phyloP scores from a whole-genome alignment of 53 echinoderm and acorn worm species.

The Paelopatides confundens region DNA sequence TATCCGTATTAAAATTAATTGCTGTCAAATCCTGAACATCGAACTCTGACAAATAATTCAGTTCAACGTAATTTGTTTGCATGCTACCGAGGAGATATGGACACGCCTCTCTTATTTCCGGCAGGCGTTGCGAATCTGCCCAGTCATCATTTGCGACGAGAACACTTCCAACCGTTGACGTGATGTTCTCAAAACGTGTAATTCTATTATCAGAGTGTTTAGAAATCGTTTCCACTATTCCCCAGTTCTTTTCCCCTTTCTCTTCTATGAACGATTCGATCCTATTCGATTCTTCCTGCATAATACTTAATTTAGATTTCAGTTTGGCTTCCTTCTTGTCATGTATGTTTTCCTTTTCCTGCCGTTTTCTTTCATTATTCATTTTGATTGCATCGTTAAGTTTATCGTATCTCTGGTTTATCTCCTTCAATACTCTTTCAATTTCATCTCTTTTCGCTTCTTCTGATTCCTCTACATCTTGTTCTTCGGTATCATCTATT shows the following conservation, averaged over 20 bases:
- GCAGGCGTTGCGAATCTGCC: not conserved
- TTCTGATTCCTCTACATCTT: too few species aligned
- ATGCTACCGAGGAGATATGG: not conserved
- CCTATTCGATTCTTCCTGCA: not conserved
- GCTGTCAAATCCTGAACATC: too few species aligned
- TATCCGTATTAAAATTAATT: too few species aligned
- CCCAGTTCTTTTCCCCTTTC: not conserved
- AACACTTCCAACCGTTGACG: not conserved
- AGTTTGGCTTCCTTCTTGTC: too few species aligned
- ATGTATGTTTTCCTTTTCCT: too few species aligned
- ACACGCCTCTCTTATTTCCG: not conserved
- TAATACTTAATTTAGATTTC: too few species aligned
- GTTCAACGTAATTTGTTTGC: not conserved
- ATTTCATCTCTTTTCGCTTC: not conserved
- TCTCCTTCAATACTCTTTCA: not conserved
- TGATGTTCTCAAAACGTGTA: not conserved
- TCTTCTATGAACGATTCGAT: not conserved
- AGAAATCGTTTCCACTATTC: not conserved
- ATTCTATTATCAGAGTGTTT: not conserved
- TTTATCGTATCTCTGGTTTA: not conserved
- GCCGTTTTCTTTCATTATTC: too few species aligned
- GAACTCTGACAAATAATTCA: not conserved
- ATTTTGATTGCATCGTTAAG: too few species aligned
- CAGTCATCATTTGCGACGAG: not conserved
- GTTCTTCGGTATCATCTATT: too few species aligned